These are phyloP conservation scores for Odontocerum albicorne DNA, from an alignment of 2,888 invertebrate genomes.

Conservation along the genomic window DNA sequence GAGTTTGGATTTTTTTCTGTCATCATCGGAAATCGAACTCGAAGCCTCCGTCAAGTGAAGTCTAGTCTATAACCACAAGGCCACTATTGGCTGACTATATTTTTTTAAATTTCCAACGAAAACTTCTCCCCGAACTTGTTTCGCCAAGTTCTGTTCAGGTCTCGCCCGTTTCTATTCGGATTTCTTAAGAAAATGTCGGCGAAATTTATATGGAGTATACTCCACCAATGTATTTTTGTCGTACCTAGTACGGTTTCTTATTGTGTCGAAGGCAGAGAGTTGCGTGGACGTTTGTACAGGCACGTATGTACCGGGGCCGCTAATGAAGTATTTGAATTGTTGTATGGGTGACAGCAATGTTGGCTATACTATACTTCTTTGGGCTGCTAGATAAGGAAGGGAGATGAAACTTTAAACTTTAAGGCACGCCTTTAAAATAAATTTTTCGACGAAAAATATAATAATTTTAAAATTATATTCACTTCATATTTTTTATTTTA, in stretches of 20 bases:
- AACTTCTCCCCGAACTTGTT: too few species aligned
- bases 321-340: slow-evolving; percentile 33
- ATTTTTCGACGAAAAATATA: slow-evolving; percentile 11
- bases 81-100: too few species aligned
- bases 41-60: too few species aligned
- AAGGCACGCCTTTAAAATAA: slow-evolving; percentile 27
- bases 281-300: too few species aligned
- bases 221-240: slow-evolving; percentile 3
- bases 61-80: too few species aligned
- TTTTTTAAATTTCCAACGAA: too few species aligned
- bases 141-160: background rate
- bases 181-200: slow-evolving; percentile 3
- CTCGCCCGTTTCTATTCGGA: background rate
- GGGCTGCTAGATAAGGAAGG: slow-evolving; percentile 32
- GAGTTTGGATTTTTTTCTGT: too few species aligned
- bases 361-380: slow-evolving; percentile 25
- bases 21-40: too few species aligned
- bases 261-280: too few species aligned
- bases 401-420: slow-evolving; percentile 11
- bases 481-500: background rate
- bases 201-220: slow-evolving; percentile 11
- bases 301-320: slow-evolving; percentile 16
- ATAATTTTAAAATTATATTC: slow-evolving; percentile 32
- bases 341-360: slow-evolving; percentile 34
- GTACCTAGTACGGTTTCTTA: background rate